Evolutionary conservation across 2,113 vertebrate species (phyloP).

Genomic region (Strix uralensis): DNA sequence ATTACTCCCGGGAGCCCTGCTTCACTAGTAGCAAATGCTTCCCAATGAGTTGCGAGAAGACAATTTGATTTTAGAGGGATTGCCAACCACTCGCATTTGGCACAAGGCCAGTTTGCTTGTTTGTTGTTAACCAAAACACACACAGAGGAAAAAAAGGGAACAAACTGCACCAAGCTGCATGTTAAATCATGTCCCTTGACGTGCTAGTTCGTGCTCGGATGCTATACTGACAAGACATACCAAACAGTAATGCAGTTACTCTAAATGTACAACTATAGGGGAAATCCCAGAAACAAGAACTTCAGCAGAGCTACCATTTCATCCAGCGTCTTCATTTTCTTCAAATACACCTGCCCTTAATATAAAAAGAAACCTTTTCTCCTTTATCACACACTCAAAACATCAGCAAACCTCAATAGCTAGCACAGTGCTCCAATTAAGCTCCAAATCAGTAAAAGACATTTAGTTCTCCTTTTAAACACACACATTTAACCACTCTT

Average conservation of each 20-base stretch:
- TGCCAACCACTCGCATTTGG: neutral
- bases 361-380: neutral
- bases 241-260: neutral
- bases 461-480: neutral
- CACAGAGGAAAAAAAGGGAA: neutral
- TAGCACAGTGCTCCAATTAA: neutral
- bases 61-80: neutral
- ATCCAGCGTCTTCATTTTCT: neutral
- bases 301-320: neutral
- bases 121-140: neutral
- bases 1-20: neutral
- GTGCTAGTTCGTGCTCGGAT: neutral
- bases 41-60: neutral
- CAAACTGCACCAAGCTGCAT: neutral
- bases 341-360: neutral
- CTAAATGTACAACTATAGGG: neutral
- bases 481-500: neutral
- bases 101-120: neutral
- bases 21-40: neutral
- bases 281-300: neutral
- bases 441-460: neutral
- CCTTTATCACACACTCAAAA: neutral
- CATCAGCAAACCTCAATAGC: neutral
- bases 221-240: neutral
- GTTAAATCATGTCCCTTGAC: neutral